Conservation (phyloP, 2,888 invertebrate genomes). For the Polydrusus pterygomalis region DNA sequence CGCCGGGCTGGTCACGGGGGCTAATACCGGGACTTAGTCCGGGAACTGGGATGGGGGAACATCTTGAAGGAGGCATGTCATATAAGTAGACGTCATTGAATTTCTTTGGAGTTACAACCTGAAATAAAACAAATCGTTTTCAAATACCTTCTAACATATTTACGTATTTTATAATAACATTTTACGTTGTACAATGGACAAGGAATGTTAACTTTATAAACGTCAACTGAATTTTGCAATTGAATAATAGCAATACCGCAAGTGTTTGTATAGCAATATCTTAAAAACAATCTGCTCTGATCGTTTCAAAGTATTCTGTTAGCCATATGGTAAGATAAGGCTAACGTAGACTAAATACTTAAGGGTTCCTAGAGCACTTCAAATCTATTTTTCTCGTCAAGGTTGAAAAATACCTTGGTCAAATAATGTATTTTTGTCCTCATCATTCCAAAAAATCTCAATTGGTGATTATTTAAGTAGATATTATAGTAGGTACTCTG, state of each 20-base stretch:
- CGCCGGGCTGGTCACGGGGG: slow-evolving; percentile 63
- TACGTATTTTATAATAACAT: too few species aligned
- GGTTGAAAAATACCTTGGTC: too few species aligned
- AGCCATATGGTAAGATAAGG: slow-evolving; percentile 8
- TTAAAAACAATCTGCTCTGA: not conserved
- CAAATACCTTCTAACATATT: too few species aligned
- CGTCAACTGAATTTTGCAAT: not conserved
- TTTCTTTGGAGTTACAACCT: slow-evolving; percentile 83
- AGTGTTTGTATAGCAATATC: not conserved
- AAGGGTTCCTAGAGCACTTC: not conserved
- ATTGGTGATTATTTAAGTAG: too few species aligned
- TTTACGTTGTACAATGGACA: too few species aligned
- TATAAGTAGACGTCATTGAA: slow-evolving; percentile 84
- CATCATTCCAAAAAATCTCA: too few species aligned
- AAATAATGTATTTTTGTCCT: too few species aligned
- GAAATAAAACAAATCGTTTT: slow-evolving; percentile 51
- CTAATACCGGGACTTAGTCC: slow-evolving; percentile 67
- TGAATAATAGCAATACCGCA: not conserved
- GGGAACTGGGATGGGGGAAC: slow-evolving; percentile 67
- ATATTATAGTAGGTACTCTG: too few species aligned
- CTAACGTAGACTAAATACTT: slow-evolving; percentile 5
- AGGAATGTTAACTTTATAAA: too few species aligned
- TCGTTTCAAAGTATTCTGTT: not conserved
- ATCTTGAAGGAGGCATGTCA: slow-evolving; percentile 76
- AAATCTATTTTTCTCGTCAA: too few species aligned